Evolutionary conservation across 2,113 vertebrate genomes (phyloP).

Genomic region (Sceloporus tristichus): DNA sequence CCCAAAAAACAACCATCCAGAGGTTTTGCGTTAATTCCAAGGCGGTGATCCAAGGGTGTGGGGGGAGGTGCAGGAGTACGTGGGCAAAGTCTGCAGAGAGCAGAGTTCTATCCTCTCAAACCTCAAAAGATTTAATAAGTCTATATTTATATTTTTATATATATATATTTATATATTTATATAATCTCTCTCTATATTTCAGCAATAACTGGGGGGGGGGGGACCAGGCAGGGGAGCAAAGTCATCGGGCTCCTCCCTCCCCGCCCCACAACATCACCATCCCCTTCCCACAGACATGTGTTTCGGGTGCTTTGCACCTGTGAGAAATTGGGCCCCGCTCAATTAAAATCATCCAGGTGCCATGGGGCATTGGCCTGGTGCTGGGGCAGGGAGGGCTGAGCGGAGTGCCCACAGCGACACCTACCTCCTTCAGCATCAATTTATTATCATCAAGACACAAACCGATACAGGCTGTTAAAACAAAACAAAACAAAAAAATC

Average conservation of each 20-base stretch:
- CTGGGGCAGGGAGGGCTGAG: conserved; percentile 12
- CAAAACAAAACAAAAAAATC: conserved; percentile 21
- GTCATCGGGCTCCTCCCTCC: conserved; percentile 54
- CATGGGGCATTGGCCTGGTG: conserved; percentile 32
- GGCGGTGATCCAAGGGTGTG: conserved; percentile 6
- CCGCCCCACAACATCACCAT: not conserved
- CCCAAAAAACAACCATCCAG: conserved; percentile 49
- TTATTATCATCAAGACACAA: conserved; percentile 70
- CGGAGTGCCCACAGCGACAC: conserved; percentile 57
- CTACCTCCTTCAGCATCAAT: conserved; percentile 65
- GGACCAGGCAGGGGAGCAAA: conserved; percentile 56
- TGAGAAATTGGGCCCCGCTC: conserved; percentile 42
- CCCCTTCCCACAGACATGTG: conserved; percentile 58
- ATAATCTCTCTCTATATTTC: conserved; percentile 82
- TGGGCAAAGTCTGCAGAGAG: conserved; percentile 58
- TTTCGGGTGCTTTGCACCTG: conserved; percentile 30
- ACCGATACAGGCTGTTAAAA: conserved; percentile 66
- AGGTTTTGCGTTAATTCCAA: conserved; percentile 35
- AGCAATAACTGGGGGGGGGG: conserved; percentile 67
- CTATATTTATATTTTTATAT: conserved; percentile 57
- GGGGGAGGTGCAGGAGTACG: conserved; percentile 26
- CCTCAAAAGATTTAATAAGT: conserved; percentile 76
- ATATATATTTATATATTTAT: conserved; percentile 79
- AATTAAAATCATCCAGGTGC: conserved; percentile 41
- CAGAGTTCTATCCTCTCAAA: conserved; percentile 73